phyloP scores from a whole-genome alignment of 2,797 vertebrate genomes.

The Fratercula arctica region DNA sequence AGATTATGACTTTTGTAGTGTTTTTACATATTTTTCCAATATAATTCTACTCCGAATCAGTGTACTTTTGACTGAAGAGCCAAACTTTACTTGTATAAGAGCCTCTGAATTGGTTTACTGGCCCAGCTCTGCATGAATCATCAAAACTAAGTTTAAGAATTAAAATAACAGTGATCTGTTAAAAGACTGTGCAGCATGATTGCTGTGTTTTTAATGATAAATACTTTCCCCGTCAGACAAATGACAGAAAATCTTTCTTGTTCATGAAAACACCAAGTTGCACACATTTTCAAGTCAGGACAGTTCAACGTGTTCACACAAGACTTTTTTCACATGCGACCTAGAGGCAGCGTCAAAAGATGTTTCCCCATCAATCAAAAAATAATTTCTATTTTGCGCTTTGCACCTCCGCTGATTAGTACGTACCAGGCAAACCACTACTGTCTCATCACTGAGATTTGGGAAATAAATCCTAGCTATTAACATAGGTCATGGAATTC shows the following conservation, averaged over 20 bases:
- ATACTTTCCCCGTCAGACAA: neutral
- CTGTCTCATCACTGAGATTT: neutral
- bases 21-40: neutral
- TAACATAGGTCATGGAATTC: neutral
- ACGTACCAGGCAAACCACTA: neutral
- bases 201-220: neutral
- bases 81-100: neutral
- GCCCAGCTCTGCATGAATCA: neutral
- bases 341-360: neutral
- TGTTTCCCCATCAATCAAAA: slow-evolving; percentile 7
- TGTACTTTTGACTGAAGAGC: neutral
- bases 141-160: neutral
- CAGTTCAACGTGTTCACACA: neutral
- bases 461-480: neutral
- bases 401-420: neutral
- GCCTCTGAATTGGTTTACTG: neutral
- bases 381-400: neutral
- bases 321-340: neutral
- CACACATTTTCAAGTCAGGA: slow-evolving; percentile 18
- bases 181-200: neutral
- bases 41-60: neutral
- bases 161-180: neutral
- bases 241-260: neutral
- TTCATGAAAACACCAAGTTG: neutral
- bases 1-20: neutral